Percentiles rank a stretch among this genome's conserved stretches.
Conservation (phyloP, 1,140 invertebrate species). For the Bombus pyrosoma region DNA sequence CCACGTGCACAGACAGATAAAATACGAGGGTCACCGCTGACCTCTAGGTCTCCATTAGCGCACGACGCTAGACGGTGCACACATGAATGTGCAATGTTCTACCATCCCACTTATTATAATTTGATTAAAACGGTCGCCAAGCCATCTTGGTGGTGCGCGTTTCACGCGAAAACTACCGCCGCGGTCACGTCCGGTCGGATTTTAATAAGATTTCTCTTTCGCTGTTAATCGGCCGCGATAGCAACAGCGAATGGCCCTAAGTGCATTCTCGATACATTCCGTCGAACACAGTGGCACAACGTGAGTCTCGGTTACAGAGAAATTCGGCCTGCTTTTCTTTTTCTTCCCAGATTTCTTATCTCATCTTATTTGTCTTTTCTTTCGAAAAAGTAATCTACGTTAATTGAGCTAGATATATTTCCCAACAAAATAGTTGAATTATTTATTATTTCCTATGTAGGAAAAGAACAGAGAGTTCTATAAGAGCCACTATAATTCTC, state of each 20-base stretch:
- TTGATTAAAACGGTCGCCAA: conserved; percentile 63
- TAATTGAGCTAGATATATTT: no score
- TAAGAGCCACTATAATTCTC: no score
- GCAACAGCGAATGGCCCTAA: conserved; percentile 36
- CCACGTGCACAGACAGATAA: background rate
- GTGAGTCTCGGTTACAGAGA: background rate
- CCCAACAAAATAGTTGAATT: no score
- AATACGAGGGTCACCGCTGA: conserved; percentile 53
- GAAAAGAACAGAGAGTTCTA: no score
- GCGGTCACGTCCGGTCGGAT: conserved; percentile 30
- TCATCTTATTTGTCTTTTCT: background rate
- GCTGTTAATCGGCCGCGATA: conserved; percentile 62
- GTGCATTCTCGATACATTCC: conserved; percentile 30
- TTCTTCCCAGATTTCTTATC: background rate
- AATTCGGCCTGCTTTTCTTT: background rate
- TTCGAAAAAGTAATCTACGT: no score
- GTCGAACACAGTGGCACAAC: background rate
- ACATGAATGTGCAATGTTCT: conserved; percentile 58
- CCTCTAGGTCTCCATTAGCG: conserved; percentile 69
- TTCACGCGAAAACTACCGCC: background rate
- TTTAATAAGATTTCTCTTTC: conserved; percentile 72
- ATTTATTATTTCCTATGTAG: no score
- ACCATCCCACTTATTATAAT: conserved; percentile 69
- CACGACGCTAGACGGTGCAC: conserved; percentile 47
- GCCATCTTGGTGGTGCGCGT: conserved; percentile 14